Conservation (phyloP, 2,113 vertebrate species). For the Coptodon rendalli region DNA sequence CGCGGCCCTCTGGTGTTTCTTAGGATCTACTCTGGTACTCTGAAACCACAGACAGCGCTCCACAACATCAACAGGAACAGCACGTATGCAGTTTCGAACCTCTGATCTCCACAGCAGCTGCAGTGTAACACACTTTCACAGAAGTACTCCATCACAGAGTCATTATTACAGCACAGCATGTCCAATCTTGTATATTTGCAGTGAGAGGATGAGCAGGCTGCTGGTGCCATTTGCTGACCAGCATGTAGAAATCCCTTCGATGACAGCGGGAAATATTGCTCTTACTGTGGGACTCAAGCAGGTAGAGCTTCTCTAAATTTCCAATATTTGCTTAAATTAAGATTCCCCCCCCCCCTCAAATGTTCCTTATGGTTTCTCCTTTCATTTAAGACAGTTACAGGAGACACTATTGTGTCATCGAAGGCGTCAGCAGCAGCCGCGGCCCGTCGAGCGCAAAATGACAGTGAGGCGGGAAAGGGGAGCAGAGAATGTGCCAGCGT, state of each 20-base stretch:
- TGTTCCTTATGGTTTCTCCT: neutral
- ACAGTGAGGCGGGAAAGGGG: slow-evolving; percentile 12
- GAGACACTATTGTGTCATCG: slow-evolving; percentile 92
- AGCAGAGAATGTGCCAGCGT: slow-evolving; percentile 52
- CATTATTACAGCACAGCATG: neutral
- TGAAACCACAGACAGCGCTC: slow-evolving; percentile 86
- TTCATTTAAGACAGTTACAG: slow-evolving; percentile 82
- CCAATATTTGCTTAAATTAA: neutral
- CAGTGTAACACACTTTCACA: neutral
- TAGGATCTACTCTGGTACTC: slow-evolving; percentile 87
- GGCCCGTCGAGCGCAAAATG: slow-evolving; percentile 60
- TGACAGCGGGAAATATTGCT: slow-evolving; percentile 91
- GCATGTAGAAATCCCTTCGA: slow-evolving; percentile 86
- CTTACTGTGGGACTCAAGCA: slow-evolving; percentile 92
- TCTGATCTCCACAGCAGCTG: neutral
- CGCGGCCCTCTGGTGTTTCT: slow-evolving; percentile 92
- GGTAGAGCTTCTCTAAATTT: slow-evolving; percentile 55
- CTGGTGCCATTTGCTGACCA: slow-evolving; percentile 96
- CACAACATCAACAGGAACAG: slow-evolving; percentile 89
- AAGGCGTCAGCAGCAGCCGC: slow-evolving; percentile 83
- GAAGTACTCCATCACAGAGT: neutral
- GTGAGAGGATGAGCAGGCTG: slow-evolving; percentile 92
- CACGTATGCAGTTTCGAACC: slow-evolving; percentile 73
- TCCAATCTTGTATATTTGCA: slow-evolving; percentile 38
- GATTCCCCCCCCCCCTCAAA: rapidly evolving